These are phyloP conservation scores for Tadarida brasiliensis DNA, from an alignment of 2,797 vertebrate species.

Conservation along the genomic window DNA sequence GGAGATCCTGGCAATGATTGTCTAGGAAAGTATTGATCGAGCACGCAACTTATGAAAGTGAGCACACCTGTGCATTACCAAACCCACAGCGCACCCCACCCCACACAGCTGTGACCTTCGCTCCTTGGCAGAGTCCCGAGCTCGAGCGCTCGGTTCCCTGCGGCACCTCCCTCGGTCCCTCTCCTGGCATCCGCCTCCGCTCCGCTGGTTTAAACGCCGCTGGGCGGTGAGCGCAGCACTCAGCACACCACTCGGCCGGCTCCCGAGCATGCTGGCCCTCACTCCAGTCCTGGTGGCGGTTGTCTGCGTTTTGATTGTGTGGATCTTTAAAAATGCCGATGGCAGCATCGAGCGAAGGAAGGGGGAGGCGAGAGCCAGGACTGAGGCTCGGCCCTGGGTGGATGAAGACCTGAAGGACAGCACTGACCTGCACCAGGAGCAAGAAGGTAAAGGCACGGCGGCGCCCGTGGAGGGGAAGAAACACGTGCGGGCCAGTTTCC, in stretches of 20 bases:
- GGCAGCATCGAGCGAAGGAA: slow-evolving; percentile 64
- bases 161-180: rapidly evolving
- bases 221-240: background rate
- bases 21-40: background rate
- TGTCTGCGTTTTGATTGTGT: slow-evolving; percentile 91
- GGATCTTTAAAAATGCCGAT: slow-evolving; percentile 88
- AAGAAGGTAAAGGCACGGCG: slow-evolving; percentile 92
- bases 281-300: slow-evolving; percentile 91
- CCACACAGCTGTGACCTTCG: slow-evolving; percentile 25
- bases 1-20: background rate
- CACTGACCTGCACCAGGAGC: slow-evolving; percentile 86
- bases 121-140: slow-evolving; percentile 44
- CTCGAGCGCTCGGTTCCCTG: background rate
- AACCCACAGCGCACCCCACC: background rate
- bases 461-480: rapidly evolving
- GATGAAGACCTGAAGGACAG: slow-evolving; percentile 93
- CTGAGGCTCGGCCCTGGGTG: slow-evolving; percentile 89
- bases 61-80: background rate
- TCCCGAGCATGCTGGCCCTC: slow-evolving; percentile 90
- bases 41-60: background rate
- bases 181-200: background rate
- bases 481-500: background rate
- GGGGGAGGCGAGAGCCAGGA: background rate
- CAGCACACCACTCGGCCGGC: rapidly evolving
- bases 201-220: background rate